Evolutionary conservation across 2,113 vertebrate species (phyloP), one percentile per base, ranked within the genome.

Genomic region (Perca fluviatilis): DNA sequence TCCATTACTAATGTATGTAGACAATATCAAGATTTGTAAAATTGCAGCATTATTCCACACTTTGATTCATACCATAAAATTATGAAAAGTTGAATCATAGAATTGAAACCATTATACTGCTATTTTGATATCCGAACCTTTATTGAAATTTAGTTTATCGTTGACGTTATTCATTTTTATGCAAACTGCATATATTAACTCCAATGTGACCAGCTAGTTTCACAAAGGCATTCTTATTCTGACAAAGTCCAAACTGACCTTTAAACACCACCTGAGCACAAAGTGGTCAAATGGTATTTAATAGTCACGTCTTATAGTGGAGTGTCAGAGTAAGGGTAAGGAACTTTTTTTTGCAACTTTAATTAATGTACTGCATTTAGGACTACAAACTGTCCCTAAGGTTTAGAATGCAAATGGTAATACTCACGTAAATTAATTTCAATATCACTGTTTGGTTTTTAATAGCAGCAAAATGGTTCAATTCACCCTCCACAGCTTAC

Each of bases 391-490:
- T 16, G 11, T 4, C 70, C 56, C 49, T 36, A 46, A 71, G 77
- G 47, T n/a, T 88, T 73, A 63, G 74, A 74, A 79, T 88, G 80
- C 88, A 93, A 94, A 94, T 92, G 84, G 74, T 89, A 88, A 92
- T 91, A 85, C 82, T 92, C 82, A 85, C 90, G 86, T 92, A 91
- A 94, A 93, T 92, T 77, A 86, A 93, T 92, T 91, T 92, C 86
- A 91, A 86, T 94, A 88, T 77, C 5, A 64, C 76, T 50, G 83
- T 93, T 94, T 94, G 92, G 91, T 79, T 86, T 89, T 84, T 84
- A 88, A 92, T 95, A 96, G 96, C 96, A 97, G 96, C 96, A 97
- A 96, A 97, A 96, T 95, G 96, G 96, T 96, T 96, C 90, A 94
- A 92, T 92, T 93, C 92, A 2, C 77, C 89, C 86, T 82, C 75